Percentiles rank a stretch among this genome's conserved stretches.
phyloP scores from a whole-genome alignment of 2,888 invertebrate genomes.

The Eupsilia transversa region DNA sequence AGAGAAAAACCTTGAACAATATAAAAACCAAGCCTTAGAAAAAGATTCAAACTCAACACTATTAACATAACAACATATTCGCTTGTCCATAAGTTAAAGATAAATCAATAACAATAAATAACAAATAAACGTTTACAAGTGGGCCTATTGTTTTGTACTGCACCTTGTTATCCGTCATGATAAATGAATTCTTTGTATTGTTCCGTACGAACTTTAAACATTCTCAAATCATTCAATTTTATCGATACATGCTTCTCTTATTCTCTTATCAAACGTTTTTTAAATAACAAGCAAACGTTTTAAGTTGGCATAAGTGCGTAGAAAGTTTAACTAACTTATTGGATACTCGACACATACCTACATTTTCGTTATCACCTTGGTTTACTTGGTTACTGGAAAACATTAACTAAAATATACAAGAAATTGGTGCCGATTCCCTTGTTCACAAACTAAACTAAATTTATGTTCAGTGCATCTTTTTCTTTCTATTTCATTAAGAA shows the following conservation, averaged over 20 bases:
- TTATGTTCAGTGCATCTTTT: too few relatives aligned
- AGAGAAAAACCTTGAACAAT: too few relatives aligned
- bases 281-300: conserved; percentile 25
- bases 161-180: conserved; percentile 71
- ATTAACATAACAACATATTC: conserved; percentile 53
- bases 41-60: not conserved
- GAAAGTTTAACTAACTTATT: conserved; percentile 31
- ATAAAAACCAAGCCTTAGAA: not conserved
- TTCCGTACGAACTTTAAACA: conserved; percentile 61
- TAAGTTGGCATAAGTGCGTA: not conserved
- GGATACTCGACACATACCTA: not conserved
- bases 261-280: conserved; percentile 50
- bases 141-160: conserved; percentile 68
- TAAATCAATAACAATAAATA: conserved; percentile 68
- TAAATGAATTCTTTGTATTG: conserved; percentile 72
- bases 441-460: too few relatives aligned
- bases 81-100: conserved; percentile 64
- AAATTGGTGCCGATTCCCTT: too few relatives aligned
- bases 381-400: not conserved
- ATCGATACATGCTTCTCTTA: conserved; percentile 59
- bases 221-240: conserved; percentile 66
- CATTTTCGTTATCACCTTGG: not conserved
- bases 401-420: not conserved
- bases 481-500: too few relatives aligned
- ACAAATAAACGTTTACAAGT: conserved; percentile 70